Percentiles rank a stretch among this genome's conserved stretches.
Conservation (phyloP, 1,140 invertebrate genomes). For the Schlechtendalia chinensis region DNA sequence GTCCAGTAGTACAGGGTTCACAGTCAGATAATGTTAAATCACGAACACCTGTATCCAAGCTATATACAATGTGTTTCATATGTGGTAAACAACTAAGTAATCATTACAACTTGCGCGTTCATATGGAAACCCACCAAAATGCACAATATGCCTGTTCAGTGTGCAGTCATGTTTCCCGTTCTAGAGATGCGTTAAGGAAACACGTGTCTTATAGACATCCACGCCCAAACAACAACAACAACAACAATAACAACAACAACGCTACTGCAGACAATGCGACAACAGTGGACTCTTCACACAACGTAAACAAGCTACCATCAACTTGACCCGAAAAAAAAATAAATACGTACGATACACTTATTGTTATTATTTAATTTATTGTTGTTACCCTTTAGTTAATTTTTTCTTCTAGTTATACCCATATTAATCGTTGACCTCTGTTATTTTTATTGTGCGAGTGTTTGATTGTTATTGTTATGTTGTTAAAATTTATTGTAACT, state of each 20-base stretch:
- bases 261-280: constrained; percentile 31
- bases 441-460: constrained; percentile 35
- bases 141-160: constrained; percentile 76
- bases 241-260: constrained; percentile 37
- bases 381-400: constrained; percentile 48
- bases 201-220: constrained; percentile 84
- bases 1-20: constrained; percentile 44
- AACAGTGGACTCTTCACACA: constrained; percentile 35
- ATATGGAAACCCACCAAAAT: constrained; percentile 85
- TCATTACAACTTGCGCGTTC: constrained; percentile 84
- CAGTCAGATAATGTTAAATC: constrained; percentile 43
- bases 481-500: constrained; percentile 33
- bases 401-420: constrained; percentile 41
- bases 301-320: constrained; percentile 39
- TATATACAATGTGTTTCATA: constrained; percentile 73
- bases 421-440: constrained; percentile 44
- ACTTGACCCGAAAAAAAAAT: constrained; percentile 45
- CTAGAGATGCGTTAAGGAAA: constrained; percentile 79
- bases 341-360: constrained; percentile 25
- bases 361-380: constrained; percentile 49
- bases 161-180: constrained; percentile 80
- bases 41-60: constrained; percentile 55
- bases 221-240: constrained; percentile 27
- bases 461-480: constrained; percentile 46
- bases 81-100: constrained; percentile 85